A percentile compares a stretch with the other conserved stretches of the same genome.
Evolutionary conservation across 2,888 invertebrate species (phyloP).

Genomic region (Yponomeuta malinellus): DNA sequence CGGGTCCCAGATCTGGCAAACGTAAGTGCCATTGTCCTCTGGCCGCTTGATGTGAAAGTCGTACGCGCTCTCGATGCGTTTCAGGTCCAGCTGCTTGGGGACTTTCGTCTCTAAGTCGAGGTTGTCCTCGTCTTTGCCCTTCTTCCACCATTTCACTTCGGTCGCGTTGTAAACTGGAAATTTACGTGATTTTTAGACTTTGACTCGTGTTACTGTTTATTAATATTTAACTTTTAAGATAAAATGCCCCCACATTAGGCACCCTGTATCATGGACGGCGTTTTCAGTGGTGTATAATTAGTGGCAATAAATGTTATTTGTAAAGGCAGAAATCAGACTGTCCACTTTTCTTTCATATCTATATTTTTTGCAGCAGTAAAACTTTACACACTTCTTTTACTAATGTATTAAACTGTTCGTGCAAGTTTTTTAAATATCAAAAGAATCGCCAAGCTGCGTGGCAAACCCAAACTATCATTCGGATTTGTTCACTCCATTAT

Average conservation of each 20-base stretch:
- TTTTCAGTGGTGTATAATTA: no score
- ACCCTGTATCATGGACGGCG: not conserved
- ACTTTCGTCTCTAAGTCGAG: constrained; percentile 25
- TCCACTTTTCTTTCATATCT: no score
- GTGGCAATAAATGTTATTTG: no score
- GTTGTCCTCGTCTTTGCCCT: constrained; percentile 30
- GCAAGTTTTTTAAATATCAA: no score
- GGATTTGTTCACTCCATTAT: no score
- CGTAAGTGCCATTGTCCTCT: constrained; percentile 81
- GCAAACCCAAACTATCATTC: no score
- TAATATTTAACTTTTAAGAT: not conserved
- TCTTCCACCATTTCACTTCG: constrained; percentile 53
- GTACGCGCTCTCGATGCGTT: constrained; percentile 75
- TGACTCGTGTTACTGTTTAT: not conserved
- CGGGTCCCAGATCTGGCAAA: constrained; percentile 49
- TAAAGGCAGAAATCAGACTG: no score
- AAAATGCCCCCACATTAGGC: not conserved
- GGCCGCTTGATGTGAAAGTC: constrained; percentile 63
- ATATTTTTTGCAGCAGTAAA: no score
- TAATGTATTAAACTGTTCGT: no score
- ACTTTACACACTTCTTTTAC: no score
- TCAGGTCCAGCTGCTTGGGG: constrained; percentile 59
- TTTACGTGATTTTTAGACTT: not conserved
- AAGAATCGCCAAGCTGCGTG: no score
- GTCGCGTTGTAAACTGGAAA: constrained; percentile 50